Base-by-base conservation (phyloP, 2,797 vertebrate genomes). In the Lemur catta region DNA sequence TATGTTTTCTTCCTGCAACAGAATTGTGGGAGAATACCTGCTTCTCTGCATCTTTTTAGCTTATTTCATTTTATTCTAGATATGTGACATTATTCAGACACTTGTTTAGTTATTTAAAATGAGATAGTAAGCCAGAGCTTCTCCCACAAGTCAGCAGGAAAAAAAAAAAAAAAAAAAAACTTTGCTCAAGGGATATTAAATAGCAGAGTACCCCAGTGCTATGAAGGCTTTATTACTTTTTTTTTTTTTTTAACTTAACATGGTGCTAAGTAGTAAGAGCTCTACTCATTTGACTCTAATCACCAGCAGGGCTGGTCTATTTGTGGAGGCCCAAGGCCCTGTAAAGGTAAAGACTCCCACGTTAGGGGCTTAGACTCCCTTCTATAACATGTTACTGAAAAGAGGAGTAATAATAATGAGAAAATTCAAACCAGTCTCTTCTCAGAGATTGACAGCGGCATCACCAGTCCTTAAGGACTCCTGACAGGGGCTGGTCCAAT, bases 71-170 rank as follows among this genome's bases (percentile, higher is more conserved):
- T 72, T 85, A 89, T 94, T 72, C 43, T 65, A 98, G 84, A 91
- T 30, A 61, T 4, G 38, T 93, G 26, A 86, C 59, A 89, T 6
- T 81, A 90, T 71, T 95, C 86, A 93, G 89, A 96, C 55, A 18
- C 71, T 96, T 81, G 75, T 87, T 97, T 94, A 55, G 74, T 96
- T 97, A 94, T 81, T 2, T 97, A 95, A 96, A 79, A 97, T 89
- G 78, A n/a, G 76, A 95, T 12, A 65, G 18, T n/a, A 81, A 93
- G 81, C 30, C 72, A 94, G 94, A 81, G 52, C 78, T 4, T 0
- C 86, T 48, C 92, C 92, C 94, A 84, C 79, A 97, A 97, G 75
- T 50, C 88, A 97, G 86, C 18, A 92, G 43, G 43, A 82, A 95
- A 94, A 86, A 95, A 94, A 89, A 72, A 43, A 82, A 95, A 94